Conservation (phyloP, 2,113 vertebrate genomes). For the Petaurus breviceps region DNA sequence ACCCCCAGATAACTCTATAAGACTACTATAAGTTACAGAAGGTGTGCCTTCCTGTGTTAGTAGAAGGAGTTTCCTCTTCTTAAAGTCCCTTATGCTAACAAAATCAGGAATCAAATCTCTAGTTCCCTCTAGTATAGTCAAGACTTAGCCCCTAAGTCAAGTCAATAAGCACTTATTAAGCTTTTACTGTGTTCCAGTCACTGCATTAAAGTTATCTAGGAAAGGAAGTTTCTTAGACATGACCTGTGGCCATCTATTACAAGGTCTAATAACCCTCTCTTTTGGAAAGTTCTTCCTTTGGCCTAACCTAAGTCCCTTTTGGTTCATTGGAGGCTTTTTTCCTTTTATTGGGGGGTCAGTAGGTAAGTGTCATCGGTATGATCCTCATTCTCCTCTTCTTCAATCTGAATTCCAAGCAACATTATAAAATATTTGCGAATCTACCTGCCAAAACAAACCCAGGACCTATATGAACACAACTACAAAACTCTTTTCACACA, state of each 20-base stretch:
- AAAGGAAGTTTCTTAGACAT: too few species aligned
- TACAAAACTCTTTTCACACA: too few species aligned
- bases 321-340: background rate
- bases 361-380: background rate
- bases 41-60: background rate
- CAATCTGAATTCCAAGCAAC: background rate
- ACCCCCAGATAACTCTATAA: background rate
- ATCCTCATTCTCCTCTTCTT: background rate
- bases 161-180: background rate
- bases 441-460: too few species aligned
- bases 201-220: background rate
- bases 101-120: background rate
- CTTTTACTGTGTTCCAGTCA: background rate
- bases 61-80: background rate
- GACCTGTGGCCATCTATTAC: background rate
- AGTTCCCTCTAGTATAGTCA: background rate
- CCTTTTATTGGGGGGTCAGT: background rate
- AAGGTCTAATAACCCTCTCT: background rate
- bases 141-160: background rate
- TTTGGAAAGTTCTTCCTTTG: background rate
- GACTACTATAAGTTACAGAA: background rate
- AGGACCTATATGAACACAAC: too few species aligned
- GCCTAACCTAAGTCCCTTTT: background rate
- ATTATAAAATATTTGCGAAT: too few species aligned
- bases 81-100: background rate